These are phyloP conservation scores for Cherax quadricarinatus DNA, from an alignment of 1,140 invertebrate genomes.

Conservation along the genomic window DNA sequence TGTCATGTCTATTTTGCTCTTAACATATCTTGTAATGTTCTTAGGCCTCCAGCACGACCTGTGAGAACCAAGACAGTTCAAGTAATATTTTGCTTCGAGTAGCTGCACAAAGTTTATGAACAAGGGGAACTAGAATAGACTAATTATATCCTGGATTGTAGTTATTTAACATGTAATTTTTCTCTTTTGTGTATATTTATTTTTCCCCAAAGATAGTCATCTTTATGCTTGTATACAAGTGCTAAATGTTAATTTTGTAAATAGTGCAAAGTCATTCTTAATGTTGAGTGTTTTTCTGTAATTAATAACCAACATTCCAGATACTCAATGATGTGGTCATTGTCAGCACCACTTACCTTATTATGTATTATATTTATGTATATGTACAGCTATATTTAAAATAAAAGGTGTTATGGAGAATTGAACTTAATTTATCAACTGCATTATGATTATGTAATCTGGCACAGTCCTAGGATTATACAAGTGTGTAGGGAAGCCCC, in stretches of 20 bases:
- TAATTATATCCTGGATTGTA: neutral
- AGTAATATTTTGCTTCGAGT: too few species aligned
- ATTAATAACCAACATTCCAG: slow-evolving; percentile 14
- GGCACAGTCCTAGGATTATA: too few species aligned
- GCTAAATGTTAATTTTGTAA: neutral
- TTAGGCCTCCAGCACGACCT: too few species aligned
- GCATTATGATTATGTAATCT: too few species aligned
- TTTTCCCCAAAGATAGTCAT: neutral
- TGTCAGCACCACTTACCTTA: neutral
- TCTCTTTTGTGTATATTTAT: neutral
- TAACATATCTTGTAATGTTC: too few species aligned
- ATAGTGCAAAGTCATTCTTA: neutral
- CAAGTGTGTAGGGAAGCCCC: too few species aligned
- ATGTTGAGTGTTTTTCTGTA: neutral
- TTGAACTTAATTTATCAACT: neutral
- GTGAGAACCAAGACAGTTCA: too few species aligned
- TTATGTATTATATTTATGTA: slow-evolving; percentile 24
- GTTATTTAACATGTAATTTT: neutral
- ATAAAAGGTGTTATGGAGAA: slow-evolving; percentile 46
- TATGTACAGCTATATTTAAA: slow-evolving; percentile 52
- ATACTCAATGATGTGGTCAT: neutral
- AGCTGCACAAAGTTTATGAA: too few species aligned
- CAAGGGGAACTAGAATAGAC: too few species aligned
- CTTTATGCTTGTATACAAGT: neutral
- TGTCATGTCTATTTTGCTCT: too few species aligned